Percentiles rank a stretch among this genome's conserved stretches.
Evolutionary conservation across 2,797 vertebrate species (phyloP).

Genomic region (Pelobates cultripes): DNA sequence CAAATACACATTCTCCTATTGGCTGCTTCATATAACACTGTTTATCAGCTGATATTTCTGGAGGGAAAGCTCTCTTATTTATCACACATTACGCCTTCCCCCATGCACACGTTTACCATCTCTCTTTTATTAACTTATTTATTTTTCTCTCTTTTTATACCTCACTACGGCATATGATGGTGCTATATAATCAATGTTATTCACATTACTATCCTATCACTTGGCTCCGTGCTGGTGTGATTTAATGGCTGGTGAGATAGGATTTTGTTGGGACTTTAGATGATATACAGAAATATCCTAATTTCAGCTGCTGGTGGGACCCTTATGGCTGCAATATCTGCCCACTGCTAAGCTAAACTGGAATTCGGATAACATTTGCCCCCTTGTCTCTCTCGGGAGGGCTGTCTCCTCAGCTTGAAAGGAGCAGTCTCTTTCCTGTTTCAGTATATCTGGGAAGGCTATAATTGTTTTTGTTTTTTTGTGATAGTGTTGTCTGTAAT

Average conservation of each 20-base stretch:
- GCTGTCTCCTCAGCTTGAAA: conserved; percentile 25
- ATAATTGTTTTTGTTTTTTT: conserved; percentile 26
- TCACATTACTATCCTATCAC: neutral
- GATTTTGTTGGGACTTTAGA: no score
- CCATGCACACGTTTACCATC: no score
- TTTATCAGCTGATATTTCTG: no score
- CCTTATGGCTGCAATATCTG: conserved; percentile 19
- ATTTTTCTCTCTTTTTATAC: neutral
- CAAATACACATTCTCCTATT: no score
- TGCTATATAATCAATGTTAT: neutral
- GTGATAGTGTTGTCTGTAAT: conserved; percentile 18
- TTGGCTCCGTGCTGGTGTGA: no score
- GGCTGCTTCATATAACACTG: no score
- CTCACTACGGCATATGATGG: no score
- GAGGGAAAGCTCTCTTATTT: no score
- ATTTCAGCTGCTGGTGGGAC: neutral
- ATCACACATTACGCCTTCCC: no score
- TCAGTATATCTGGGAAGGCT: neutral
- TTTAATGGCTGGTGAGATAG: no score
- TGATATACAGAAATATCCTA: no score
- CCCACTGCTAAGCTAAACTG: conserved; percentile 35
- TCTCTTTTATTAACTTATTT: neutral
- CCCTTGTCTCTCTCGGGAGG: conserved; percentile 29
- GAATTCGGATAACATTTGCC: conserved; percentile 35
- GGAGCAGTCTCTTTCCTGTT: conserved; percentile 14